Conservation (phyloP, 2,888 invertebrate genomes). For the Molanna angustata region DNA sequence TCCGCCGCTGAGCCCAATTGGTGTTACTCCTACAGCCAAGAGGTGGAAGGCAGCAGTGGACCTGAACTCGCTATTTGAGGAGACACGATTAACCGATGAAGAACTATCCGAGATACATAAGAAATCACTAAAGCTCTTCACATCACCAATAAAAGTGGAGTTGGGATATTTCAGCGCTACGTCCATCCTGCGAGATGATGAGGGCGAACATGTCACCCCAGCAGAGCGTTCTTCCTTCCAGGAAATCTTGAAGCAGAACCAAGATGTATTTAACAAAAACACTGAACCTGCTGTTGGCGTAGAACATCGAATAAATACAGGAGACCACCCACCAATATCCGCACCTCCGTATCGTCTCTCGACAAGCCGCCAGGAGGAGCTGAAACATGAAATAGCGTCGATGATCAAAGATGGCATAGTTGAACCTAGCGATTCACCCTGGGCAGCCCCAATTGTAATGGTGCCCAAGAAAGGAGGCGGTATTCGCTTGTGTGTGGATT, state of each 20-base stretch:
- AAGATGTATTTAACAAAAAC: not conserved
- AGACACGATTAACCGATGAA: not conserved
- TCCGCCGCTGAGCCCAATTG: conserved; percentile 6
- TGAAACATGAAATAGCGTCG: conserved; percentile 36
- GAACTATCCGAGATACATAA: not conserved
- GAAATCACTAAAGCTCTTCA: not conserved
- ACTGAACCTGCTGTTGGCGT: not conserved
- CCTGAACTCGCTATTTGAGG: not conserved
- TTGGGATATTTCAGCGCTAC: not conserved
- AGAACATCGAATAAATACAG: conserved; percentile 36
- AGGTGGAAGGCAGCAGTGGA: not conserved
- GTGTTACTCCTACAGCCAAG: not conserved
- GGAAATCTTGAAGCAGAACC: not conserved
- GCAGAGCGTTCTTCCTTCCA: not conserved
- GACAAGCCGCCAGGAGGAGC: conserved; percentile 32
- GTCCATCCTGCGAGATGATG: conserved; percentile 2
- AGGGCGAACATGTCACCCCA: conserved; percentile 1
- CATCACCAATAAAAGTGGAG: conserved; percentile 1
- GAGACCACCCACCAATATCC: conserved; percentile 36
- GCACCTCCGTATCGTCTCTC: conserved; percentile 38
- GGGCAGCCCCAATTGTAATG: conserved; percentile 39
- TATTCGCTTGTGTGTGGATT: conserved; percentile 39
- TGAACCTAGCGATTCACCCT: conserved; percentile 40
- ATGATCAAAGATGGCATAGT: conserved; percentile 38
- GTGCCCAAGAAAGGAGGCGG: conserved; percentile 38